Percentiles rank a stretch among this genome's conserved stretches.
These are phyloP conservation scores for Pseudolaguvia tuberculata DNA, from an alignment of 2,113 vertebrate species.

Conservation along the genomic window DNA sequence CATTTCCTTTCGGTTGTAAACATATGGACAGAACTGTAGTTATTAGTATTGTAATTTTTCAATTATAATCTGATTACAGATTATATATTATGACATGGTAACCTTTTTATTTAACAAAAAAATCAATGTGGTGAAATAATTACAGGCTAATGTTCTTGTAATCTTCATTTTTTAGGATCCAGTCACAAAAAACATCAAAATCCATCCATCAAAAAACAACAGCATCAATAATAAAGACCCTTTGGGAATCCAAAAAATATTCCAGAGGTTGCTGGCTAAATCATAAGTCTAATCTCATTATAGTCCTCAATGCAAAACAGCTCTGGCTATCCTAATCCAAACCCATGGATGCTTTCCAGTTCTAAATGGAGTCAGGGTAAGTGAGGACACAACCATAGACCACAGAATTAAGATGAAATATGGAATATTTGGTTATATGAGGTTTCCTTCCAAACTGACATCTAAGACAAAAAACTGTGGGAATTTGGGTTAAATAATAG, in stretches of 20 bases:
- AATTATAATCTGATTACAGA: too few relatives aligned
- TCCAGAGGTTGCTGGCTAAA: constrained; percentile 33
- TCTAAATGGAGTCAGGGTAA: neutral
- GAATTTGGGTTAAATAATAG: neutral
- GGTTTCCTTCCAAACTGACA: constrained; percentile 8
- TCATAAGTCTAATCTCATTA: constrained; percentile 35
- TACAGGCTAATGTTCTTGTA: neutral
- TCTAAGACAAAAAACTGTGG: neutral
- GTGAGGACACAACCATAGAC: neutral
- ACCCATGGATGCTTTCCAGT: neutral
- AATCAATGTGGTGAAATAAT: neutral
- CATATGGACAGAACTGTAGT: constrained; percentile 42
- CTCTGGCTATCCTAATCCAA: constrained; percentile 14
- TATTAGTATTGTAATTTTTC: too few relatives aligned
- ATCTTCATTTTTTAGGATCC: constrained; percentile 16
- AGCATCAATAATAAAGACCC: constrained; percentile 40
- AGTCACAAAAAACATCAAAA: constrained; percentile 38
- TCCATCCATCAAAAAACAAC: constrained; percentile 30
- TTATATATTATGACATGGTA: neutral
- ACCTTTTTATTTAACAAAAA: neutral
- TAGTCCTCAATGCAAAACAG: constrained; percentile 26
- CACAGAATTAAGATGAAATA: neutral
- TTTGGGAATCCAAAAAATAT: constrained; percentile 31
- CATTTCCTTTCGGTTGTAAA: constrained; percentile 41
- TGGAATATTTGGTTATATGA: constrained; percentile 2